Conservation (phyloP, 2,113 vertebrate species). For the Climacteris rufus region DNA sequence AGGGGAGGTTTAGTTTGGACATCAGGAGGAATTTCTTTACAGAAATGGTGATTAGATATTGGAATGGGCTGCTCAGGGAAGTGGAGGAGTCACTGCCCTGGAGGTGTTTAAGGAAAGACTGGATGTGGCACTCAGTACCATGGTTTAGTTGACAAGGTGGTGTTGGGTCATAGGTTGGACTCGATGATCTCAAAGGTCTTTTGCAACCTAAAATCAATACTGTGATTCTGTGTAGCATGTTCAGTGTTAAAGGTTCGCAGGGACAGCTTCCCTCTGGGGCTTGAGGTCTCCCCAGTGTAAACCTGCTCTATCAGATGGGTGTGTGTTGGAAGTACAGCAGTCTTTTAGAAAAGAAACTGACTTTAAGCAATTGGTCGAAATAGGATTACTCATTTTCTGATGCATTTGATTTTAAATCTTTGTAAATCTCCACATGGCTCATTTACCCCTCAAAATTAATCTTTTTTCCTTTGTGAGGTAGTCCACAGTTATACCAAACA, state of each 20-base stretch:
- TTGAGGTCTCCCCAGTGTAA: background rate
- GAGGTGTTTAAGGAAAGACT: background rate
- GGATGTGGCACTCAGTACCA: background rate
- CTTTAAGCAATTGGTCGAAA: background rate
- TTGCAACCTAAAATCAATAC: background rate
- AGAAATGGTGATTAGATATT: background rate
- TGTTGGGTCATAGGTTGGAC: background rate
- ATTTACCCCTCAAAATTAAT: background rate
- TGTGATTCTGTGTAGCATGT: background rate
- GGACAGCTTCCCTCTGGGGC: background rate
- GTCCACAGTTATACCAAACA: background rate
- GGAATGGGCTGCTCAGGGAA: background rate
- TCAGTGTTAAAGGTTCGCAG: background rate
- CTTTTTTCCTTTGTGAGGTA: background rate
- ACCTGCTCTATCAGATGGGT: background rate
- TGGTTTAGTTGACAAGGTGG: background rate
- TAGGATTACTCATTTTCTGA: constrained; percentile 1
- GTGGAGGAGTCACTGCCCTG: background rate
- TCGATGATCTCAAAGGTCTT: background rate
- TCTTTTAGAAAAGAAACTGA: background rate
- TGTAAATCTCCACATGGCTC: background rate
- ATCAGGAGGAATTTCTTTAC: background rate
- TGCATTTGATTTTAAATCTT: constrained; percentile 17
- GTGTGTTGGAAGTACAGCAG: background rate
- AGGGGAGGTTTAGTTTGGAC: background rate